Evolutionary conservation across 2,113 vertebrate species (phyloP), one percentile per base, ranked within the genome.

Genomic region (Cyphomyrus discorhynchus): DNA sequence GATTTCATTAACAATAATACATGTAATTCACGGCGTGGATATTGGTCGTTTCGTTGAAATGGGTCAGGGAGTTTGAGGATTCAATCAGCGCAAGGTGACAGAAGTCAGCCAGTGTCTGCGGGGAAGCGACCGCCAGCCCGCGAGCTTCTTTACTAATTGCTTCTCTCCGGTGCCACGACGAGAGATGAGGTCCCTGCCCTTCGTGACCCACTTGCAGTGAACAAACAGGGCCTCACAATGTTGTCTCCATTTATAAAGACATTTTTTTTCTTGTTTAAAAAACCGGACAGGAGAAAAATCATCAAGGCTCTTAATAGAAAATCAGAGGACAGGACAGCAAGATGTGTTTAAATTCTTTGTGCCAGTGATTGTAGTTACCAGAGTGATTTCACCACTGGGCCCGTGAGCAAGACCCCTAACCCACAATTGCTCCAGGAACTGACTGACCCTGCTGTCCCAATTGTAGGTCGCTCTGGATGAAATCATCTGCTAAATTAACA

Each of bases 51-150:
- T 82, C 8, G 11, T 45, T 89, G 88, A 91, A 91, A n/a, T 31
- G 27, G 53, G 27, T 47, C 83, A 89, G 77, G 27, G 58, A 31
- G 56, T 85, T 84, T 39, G n/a, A 70, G 86, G 77, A 53, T 87
- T 70, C 62, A 91, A 90, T 91, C 70, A 91, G 85, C 27, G 35
- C 53, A 9, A 50, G 5, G 77, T 89, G 80, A 83, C 39, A 45
- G 46, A 50, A 47, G 83, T 82, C 84, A 88, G 89, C 5, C 53
- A 45, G 19, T n/a, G 50, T 24, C 56, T 46, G 50, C 11, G 0
- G 27, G 66, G 74, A 50, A 3, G 53, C 46, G 46, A 85, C 53
- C 24, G 35, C 3, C n/a, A 52, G 50, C 77, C 87, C 5, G 4
- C 13, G 21, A 46, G 62, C 49, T 21, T 80, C 80, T n/a, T 24